Base-by-base conservation (phyloP, 1,140 invertebrate species). In the Orius insidiosus region DNA sequence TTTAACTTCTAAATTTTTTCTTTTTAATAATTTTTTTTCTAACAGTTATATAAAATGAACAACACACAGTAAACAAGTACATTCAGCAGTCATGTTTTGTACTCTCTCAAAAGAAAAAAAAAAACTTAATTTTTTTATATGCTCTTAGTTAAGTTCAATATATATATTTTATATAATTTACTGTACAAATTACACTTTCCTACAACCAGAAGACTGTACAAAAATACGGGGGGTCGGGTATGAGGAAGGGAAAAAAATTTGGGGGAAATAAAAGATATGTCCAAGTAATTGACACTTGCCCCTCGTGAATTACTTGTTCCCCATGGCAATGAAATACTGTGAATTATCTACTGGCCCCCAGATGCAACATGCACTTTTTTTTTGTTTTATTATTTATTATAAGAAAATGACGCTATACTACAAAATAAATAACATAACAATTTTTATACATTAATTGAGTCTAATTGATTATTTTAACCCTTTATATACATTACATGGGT, bases 51-150 rank as follows among this genome's bases (percentile, higher is more conserved):
- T 49, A 44, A 24, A 32, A 46, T 34, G 45, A 46, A 30, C 11
- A 45, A 14, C 31, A 42, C 36, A 9, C 15, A 11, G 39, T 50
- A 43, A 50, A 45, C 36, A 15, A 43, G 41, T 50, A 50, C 48
- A 49, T 38, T 15, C 39, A 45, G 44, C 48, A 50, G 49, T 50
- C 49, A 50, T 50, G 44, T 43, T 50, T 50, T 50, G 49, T 50
- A 50, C 49, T 50, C 45, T 46, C 43, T 47, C 37, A 36, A 36
- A 36, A 36, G 35, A 36, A n/a, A 36, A 36, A 11, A 11, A 15
- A 36, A 15, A 36, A 9, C 9, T 33, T 7, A 7, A 7, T 33
- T 33, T 33, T 36, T n/a, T 18, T 40, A 40, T 18, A 15, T 40
- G 38, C 10, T 40, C 38, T 24, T 24, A 24, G 24, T 24, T 24